These are phyloP conservation scores for Amphiprion ocellaris DNA, from an alignment of 2,113 vertebrate genomes.

Conservation along the genomic window DNA sequence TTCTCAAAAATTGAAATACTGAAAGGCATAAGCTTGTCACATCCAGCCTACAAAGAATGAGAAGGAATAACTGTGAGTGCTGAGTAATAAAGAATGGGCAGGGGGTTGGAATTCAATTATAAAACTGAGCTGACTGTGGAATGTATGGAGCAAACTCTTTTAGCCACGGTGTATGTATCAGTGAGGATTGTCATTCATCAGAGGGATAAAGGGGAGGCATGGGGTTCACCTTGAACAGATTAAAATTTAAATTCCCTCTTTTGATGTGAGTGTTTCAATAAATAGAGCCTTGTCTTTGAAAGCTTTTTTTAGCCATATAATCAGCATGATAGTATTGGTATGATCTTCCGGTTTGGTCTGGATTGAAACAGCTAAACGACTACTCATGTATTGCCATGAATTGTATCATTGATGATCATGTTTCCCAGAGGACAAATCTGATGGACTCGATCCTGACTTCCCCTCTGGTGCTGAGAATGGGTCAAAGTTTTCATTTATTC, in stretches of 20 bases:
- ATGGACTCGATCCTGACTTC: no score
- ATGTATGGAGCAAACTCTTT: slow-evolving; percentile 11
- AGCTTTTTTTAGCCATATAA: no score
- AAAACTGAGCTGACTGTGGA: slow-evolving; percentile 8
- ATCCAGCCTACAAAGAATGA: slow-evolving; percentile 25
- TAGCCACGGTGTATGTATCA: neutral
- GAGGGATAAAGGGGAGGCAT: slow-evolving; percentile 14
- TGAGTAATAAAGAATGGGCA: slow-evolving; percentile 1
- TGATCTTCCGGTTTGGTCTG: no score
- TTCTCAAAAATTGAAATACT: slow-evolving; percentile 44
- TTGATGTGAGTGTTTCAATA: neutral
- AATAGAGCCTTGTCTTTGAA: neutral
- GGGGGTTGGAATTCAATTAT: slow-evolving; percentile 48
- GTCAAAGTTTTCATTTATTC: no score
- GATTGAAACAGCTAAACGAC: no score
- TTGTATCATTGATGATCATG: no score
- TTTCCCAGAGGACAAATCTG: no score
- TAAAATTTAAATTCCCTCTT: neutral
- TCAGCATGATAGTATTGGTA: no score
- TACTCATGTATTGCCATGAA: no score
- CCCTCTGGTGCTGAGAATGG: no score
- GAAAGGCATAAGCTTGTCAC: slow-evolving; percentile 39
- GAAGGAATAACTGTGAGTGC: slow-evolving; percentile 28
- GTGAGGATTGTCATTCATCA: slow-evolving; percentile 10
- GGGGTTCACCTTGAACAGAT: slow-evolving; percentile 10